Conservation (phyloP, 1,140 invertebrate genomes). For the Psix sp. region DNA sequence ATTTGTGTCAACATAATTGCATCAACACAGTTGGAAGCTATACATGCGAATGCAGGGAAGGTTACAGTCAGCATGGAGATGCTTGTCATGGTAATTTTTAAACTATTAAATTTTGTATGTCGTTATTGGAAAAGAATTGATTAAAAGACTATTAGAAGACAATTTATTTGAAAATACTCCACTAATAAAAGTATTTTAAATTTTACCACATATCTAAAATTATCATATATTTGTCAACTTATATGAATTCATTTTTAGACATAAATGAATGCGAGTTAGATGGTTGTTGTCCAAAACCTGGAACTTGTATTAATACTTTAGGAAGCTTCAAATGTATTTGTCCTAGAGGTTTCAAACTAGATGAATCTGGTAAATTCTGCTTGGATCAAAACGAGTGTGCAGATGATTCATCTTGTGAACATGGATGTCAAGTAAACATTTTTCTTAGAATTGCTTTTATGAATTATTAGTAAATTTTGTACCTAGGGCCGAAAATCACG, state of each 20-base stretch:
- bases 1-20: constrained; percentile 82
- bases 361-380: constrained; percentile 74
- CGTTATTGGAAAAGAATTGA: no score
- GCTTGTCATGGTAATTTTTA: constrained; percentile 80
- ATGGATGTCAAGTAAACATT: constrained; percentile 79
- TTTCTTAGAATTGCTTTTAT: no score
- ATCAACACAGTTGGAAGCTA: constrained; percentile 85
- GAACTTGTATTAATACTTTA: constrained; percentile 79
- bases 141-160: no score
- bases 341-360: constrained; percentile 69
- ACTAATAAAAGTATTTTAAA: no score
- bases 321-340: constrained; percentile 78
- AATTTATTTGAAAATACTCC: no score
- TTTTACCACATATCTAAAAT: no score
- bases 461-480: no score
- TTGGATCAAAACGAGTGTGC: constrained; percentile 76
- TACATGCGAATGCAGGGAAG: constrained; percentile 84
- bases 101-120: no score
- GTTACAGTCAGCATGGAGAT: constrained; percentile 80
- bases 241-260: constrained; percentile 77
- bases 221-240: no score
- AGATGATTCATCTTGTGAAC: constrained; percentile 69
- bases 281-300: constrained; percentile 82
- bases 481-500: no score
- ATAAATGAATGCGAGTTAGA: constrained; percentile 87